Base-by-base conservation (phyloP, 2,113 vertebrate genomes). In the Equus przewalskii region DNA sequence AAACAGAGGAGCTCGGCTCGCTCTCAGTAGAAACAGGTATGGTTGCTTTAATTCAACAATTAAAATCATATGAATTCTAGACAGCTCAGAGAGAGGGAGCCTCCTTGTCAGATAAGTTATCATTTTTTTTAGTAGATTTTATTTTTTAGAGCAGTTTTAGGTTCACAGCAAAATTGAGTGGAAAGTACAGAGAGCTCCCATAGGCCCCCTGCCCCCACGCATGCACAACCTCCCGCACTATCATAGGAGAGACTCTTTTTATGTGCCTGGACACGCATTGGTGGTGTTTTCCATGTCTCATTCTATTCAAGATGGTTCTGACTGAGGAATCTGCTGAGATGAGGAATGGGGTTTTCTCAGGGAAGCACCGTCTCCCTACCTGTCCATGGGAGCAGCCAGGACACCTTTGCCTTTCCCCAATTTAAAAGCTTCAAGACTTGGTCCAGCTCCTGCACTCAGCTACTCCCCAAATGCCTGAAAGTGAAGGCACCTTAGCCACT, bases 81-180 rank as follows among this genome's bases (percentile, higher is more conserved):
- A 44, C 60, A 67, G 73, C 21, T 87, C 44, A 33, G n/a, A 93
- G 30, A 93, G 36, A 89, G 46, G 58, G 46, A 86, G 41, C 10
- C 26, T 96, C 95, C 73, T 83, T 96, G 24, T 90, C 64, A 97
- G 67, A 91, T 62, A 78, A 95, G 24, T 12, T 36, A 93, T 73
- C 76, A 41, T 88, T 92, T 87, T 87, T 44, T 94, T 93, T 56
- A 96, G 92, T 72, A 85, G 58, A 89, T 44, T 85, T 91, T 54
- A 87, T 51, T 83, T 67, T 94, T 87, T 67, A 87, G n/a, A 96
- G 54, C 79, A 36, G 21, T 33, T 92, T 91, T 72, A 69, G 78
- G 41, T 85, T 86, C 64, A 73, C 21, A 92, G 67, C 18, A 86
- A 82, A 96, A 81, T 0, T 54, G 36, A 89, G 79, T 30, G 14